A percentile compares a stretch with the other conserved stretches of the same genome.
These are phyloP conservation scores for Trissolcus brochymenae DNA, from an alignment of 2,888 invertebrate genomes.

Conservation along the genomic window DNA sequence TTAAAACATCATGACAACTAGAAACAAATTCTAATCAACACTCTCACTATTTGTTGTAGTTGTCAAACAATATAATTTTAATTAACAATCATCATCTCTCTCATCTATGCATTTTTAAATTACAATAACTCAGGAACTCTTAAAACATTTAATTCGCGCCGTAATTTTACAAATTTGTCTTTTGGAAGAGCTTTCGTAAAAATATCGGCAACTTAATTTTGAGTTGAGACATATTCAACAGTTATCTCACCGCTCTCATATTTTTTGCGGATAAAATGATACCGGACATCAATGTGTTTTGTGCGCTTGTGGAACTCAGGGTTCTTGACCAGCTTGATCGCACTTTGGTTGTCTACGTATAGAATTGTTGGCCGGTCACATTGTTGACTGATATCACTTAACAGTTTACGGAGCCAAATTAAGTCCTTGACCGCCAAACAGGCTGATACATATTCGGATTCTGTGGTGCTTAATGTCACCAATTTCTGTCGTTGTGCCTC, in stretches of 20 bases:
- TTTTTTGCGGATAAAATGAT: constrained; percentile 31
- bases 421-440: constrained; percentile 31
- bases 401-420: constrained; percentile 25
- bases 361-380: constrained; percentile 14
- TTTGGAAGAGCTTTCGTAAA: constrained; percentile 15
- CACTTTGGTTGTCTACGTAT: constrained; percentile 42
- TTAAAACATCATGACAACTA: too few species aligned
- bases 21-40: constrained; percentile 16
- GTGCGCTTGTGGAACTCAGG: constrained; percentile 36
- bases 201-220: constrained; percentile 21
- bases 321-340: constrained; percentile 26
- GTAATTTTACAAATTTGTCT: constrained; percentile 13
- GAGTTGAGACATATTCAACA: constrained; percentile 19
- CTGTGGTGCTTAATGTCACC: constrained; percentile 37
- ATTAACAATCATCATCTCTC: not conserved
- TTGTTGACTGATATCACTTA: constrained; percentile 15
- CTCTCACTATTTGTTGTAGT: constrained; percentile 20
- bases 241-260: constrained; percentile 22
- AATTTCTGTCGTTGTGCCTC: constrained; percentile 29
- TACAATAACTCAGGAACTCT: not conserved
- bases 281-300: constrained; percentile 36
- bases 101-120: not conserved
- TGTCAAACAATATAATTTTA: constrained; percentile 1
- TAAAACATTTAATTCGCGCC: constrained; percentile 1
- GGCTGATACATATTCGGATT: constrained; percentile 39